Base-by-base conservation (phyloP, 2,797 vertebrate genomes). In the Psittacula derbiana region DNA sequence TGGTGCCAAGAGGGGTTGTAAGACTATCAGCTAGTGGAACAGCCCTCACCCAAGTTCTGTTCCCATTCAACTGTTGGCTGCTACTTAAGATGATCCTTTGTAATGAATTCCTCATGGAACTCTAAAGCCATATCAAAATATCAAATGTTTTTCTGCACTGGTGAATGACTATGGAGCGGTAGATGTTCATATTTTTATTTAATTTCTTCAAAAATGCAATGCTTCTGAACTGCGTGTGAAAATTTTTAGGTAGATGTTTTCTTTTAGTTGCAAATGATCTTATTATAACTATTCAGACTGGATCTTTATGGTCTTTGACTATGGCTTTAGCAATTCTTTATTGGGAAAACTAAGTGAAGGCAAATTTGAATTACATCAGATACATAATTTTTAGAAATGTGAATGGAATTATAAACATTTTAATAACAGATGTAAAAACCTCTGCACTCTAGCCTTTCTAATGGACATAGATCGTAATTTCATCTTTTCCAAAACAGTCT, bases 351-450 rank as follows among this genome's bases (percentile, higher is more conserved):
- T 90, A 76, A 92, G 23, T 40, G 43, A 24, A 74, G 20, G 31
- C 15, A 2, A 91, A 30, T 88, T 94, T 94, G 87, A 83, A 12
- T 23, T 89, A 41, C 30, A 17, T 31, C 33, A 47, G 33, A 27
- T 24, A 78, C 71, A 88, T 89, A 92, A 64, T 80, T 94, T 96
- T 96, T 65, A 94, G 55, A 96, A 90, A 94, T 72, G 23, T 0
- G 2, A 62, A 75, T 66, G 12, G 53, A 75, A 83, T 60, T 12
- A 49, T 79, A 75, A 95, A 81, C 25, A 80, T 40, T 64, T 93
- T 76, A 86, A 76, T 71, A 61, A 49, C 10, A 83, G 57, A 86
- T n/a, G 5, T 31, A 25, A 82, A 46, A 19, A 38, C 7, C 2
- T 85, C 49, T 74, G 14, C 33, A 66, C 4, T 61, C 4, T 31